phyloP scores from a whole-genome alignment of 2,888 invertebrate species.

The Napeogenes sylphis region DNA sequence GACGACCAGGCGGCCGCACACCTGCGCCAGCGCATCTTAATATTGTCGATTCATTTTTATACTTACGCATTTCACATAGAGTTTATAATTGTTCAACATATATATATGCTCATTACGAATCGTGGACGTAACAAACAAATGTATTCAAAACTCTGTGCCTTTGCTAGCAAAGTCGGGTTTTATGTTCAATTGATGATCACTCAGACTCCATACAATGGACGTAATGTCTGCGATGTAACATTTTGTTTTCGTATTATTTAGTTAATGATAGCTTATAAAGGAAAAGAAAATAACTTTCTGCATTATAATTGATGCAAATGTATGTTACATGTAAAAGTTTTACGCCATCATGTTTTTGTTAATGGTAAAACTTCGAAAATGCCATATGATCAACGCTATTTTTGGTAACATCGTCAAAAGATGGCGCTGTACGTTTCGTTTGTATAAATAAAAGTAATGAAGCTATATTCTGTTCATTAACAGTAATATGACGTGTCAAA shows the following conservation, averaged over 20 bases:
- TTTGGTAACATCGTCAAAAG: constrained; percentile 33
- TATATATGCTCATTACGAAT: constrained; percentile 69
- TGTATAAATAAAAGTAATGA: background rate
- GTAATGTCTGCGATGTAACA: constrained; percentile 1
- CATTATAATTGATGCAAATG: background rate
- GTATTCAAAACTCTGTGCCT: constrained; percentile 72
- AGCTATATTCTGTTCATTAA: too few relatives aligned
- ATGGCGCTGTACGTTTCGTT: constrained; percentile 41
- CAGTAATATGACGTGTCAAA: too few relatives aligned
- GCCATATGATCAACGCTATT: too few relatives aligned
- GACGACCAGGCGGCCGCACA: constrained; percentile 73
- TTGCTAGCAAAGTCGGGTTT: constrained; percentile 67
- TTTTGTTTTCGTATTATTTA: constrained; percentile 3
- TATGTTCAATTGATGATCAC: constrained; percentile 56
- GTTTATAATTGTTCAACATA: constrained; percentile 25
- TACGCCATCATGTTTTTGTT: background rate
- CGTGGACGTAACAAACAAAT: constrained; percentile 74
- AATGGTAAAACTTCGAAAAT: too few relatives aligned
- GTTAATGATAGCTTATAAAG: constrained; percentile 10
- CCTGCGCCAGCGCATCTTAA: constrained; percentile 70
- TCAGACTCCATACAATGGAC: constrained; percentile 50
- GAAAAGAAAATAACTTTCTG: constrained; percentile 9
- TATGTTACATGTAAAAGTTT: constrained; percentile 16
- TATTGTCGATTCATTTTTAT: constrained; percentile 34
- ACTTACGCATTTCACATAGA: constrained; percentile 27